Evolutionary conservation across 2,888 invertebrate species (phyloP).

Genomic region (Calameuta idolon): DNA sequence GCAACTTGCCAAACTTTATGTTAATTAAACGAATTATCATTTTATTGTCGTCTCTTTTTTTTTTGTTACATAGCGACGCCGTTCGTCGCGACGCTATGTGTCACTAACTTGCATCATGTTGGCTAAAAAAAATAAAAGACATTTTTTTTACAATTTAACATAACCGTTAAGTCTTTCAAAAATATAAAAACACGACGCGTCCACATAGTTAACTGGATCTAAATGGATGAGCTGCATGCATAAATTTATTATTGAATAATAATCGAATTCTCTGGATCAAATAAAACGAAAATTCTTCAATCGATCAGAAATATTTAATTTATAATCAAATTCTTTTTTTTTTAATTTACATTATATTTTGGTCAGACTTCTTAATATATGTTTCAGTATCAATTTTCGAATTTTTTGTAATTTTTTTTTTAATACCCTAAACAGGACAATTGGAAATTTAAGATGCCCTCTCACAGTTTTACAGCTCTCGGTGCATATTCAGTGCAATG

Average conservation of each 20-base stretch:
- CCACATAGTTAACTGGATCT: not conserved
- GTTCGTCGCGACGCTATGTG: not conserved
- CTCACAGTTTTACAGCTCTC: not conserved
- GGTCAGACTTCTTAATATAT: no score
- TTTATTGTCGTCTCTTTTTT: constrained; percentile 24
- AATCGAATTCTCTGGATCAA: not conserved
- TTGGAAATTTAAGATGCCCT: not conserved
- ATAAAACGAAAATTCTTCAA: not conserved
- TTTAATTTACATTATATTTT: not conserved
- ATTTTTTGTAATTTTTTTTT: no score
- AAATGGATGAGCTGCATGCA: not conserved
- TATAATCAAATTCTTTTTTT: not conserved
- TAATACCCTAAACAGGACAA: no score
- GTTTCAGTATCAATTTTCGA: no score
- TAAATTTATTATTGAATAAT: not conserved
- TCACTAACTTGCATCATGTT: not conserved
- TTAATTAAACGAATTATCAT: constrained; percentile 60
- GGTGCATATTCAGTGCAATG: not conserved
- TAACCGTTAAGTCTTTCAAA: not conserved
- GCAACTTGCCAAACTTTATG: constrained; percentile 62
- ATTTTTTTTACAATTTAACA: not conserved
- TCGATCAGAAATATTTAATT: not conserved
- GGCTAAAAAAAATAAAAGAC: not conserved
- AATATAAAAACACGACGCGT: not conserved
- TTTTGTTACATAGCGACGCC: not conserved